A percentile compares a stretch with the other conserved stretches of the same genome.
Evolutionary conservation across 2,888 invertebrate species (phyloP).

Genomic region (Dryadula phaetusa): DNA sequence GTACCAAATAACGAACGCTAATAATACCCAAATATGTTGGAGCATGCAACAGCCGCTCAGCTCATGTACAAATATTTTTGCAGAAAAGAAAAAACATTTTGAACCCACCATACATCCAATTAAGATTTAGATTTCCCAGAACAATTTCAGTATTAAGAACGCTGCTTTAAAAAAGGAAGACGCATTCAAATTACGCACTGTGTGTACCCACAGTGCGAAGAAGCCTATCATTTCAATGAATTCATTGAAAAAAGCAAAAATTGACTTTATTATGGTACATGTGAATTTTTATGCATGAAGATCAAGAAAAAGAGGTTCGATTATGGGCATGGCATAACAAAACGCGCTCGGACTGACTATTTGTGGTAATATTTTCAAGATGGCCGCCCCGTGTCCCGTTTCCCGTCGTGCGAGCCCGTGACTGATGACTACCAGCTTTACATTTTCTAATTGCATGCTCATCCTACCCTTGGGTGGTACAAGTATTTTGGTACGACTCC

Average conservation of each 20-base stretch:
- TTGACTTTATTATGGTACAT: conserved; percentile 57
- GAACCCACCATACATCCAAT: conserved; percentile 47
- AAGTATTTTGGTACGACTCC: conserved; percentile 39
- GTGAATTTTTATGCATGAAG: conserved; percentile 58
- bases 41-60: conserved; percentile 40
- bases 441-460: conserved; percentile 65
- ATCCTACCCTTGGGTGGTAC: conserved; percentile 57
- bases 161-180: conserved; percentile 57
- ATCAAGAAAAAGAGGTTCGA: conserved; percentile 51
- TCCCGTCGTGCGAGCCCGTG: conserved; percentile 52
- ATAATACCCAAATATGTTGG: conserved; percentile 45
- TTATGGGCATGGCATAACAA: conserved; percentile 47
- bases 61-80: conserved; percentile 37
- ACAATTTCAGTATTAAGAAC: conserved; percentile 55
- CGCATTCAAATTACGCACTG: conserved; percentile 65
- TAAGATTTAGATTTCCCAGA: conserved; percentile 59
- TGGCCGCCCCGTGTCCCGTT: conserved; percentile 60
- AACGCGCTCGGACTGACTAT: conserved; percentile 47
- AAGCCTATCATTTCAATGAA: conserved; percentile 68
- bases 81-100: conserved; percentile 43
- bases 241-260: conserved; percentile 61
- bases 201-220: conserved; percentile 68
- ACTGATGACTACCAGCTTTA: conserved; percentile 58
- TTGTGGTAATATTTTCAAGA: conserved; percentile 58
- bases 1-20: conserved; percentile 48